Evolutionary conservation across 2,113 vertebrate genomes (phyloP).

Genomic region (Maccullochella peelii): DNA sequence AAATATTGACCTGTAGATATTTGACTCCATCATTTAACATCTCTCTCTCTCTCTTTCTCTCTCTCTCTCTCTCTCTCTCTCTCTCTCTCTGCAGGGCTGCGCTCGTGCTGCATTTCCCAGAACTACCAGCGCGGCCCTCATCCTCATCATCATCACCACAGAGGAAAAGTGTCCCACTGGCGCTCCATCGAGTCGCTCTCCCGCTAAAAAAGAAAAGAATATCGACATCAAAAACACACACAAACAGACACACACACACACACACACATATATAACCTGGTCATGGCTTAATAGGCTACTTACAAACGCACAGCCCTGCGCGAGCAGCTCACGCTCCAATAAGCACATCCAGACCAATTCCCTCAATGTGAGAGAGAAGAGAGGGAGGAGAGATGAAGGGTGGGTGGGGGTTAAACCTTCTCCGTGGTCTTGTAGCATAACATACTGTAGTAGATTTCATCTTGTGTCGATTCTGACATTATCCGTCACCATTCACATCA

Average conservation of each 20-base stretch:
- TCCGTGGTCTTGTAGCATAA: conserved; percentile 27
- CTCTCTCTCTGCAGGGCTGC: conserved; percentile 71
- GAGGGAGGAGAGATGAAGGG: neutral
- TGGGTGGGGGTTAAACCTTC: conserved; percentile 28
- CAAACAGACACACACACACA: neutral
- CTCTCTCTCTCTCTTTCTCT: conserved; percentile 47
- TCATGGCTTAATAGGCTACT: conserved; percentile 58
- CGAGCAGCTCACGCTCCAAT: conserved; percentile 75
- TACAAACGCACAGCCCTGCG: conserved; percentile 47
- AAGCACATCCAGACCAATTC: conserved; percentile 70
- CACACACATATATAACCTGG: conserved; percentile 37
- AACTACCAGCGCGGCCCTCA: conserved; percentile 62
- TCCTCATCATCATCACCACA: conserved; percentile 65
- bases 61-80: conserved; percentile 50
- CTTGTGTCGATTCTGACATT: conserved; percentile 37
- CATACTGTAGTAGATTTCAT: conserved; percentile 30
- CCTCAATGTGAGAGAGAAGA: conserved; percentile 47
- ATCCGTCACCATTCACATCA: conserved; percentile 51
- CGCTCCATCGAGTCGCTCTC: conserved; percentile 55
- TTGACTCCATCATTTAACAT: conserved; percentile 40
- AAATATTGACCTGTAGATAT: conserved; percentile 61
- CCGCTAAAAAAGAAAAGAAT: conserved; percentile 9
- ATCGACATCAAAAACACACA: conserved; percentile 46
- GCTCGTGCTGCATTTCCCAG: conserved; percentile 74
- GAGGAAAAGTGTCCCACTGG: conserved; percentile 60